Base-by-base conservation (phyloP, 2,113 vertebrate species). In the Phocoena phocoena region DNA sequence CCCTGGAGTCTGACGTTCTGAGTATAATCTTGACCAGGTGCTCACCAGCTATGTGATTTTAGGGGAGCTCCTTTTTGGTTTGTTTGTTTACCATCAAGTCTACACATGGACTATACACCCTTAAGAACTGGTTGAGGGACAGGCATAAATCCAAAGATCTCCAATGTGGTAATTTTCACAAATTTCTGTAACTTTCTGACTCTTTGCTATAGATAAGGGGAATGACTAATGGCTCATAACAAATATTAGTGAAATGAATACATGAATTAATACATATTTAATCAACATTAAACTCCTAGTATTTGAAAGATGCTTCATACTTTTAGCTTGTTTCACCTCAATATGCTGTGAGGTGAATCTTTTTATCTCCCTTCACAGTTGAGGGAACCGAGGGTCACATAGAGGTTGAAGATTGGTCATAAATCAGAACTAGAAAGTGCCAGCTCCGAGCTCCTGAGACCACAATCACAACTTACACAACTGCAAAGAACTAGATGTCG, bases 221-320 rank as follows among this genome's bases (percentile, higher is more conserved):
- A 92, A 63, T 89, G 47, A 83, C 14, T 71, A 95, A 93, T 31
- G 44, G 13, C 14, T 60, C 28, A 82, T 80, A 85, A 63, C 50
- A 95, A 96, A 74, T 87, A 79, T 53, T 94, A 83, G 31, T 71
- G 77, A 55, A 85, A 86, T 68, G 60, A 84, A 71, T 77, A 58
- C n/a, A 85, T 85, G 53, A 90, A 68, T 95, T 93, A 90, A 63
- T 58, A 23, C 14, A 47, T 94, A 79, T 47, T 85, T 86, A 85
- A 67, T 89, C 21, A 95, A 79, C 4, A 90, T 31, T 33, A 80
- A 77, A 88, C 3, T 33, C 17, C 63, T 62, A 74, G 31, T 65
- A 74, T 82, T 81, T 86, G 65, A 89, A 95, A 86, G 38, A 38
- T 38, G n/a, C 20, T 62, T 95, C 36, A n/a, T 44, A 26, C 5